Conservation (phyloP, 2,113 vertebrate genomes). For the Varanus komodoensis region DNA sequence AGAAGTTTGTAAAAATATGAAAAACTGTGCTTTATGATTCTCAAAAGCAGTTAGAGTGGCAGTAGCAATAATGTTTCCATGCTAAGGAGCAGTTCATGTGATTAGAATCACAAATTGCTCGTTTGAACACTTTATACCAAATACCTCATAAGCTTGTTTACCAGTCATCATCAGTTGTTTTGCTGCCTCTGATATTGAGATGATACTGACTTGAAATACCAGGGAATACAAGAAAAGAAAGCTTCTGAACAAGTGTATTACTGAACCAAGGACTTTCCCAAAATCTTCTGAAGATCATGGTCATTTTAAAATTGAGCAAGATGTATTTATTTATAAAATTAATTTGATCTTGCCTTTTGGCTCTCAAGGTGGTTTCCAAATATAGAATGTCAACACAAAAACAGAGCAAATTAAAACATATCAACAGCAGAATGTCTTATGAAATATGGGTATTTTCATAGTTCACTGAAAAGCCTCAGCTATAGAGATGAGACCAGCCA, state of each 20-base stretch:
- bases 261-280: neutral
- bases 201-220: neutral
- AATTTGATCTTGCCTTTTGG: too few species aligned
- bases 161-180: neutral
- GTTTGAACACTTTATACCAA: neutral
- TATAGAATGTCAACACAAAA: neutral
- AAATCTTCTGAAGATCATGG: neutral
- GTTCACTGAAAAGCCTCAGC: neutral
- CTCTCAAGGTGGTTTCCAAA: neutral
- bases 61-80: neutral
- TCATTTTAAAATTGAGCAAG: too few species aligned
- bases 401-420: neutral
- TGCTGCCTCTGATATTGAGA: neutral
- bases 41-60: neutral
- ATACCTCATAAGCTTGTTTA: neutral
- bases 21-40: neutral
- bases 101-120: neutral
- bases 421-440: neutral
- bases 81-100: neutral
- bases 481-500: neutral
- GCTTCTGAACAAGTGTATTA: neutral
- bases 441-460: neutral
- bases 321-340: too few species aligned
- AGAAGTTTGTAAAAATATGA: neutral
- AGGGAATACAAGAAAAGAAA: neutral